phyloP scores from a whole-genome alignment of 2,888 invertebrate genomes.

The Atrina japonica region DNA sequence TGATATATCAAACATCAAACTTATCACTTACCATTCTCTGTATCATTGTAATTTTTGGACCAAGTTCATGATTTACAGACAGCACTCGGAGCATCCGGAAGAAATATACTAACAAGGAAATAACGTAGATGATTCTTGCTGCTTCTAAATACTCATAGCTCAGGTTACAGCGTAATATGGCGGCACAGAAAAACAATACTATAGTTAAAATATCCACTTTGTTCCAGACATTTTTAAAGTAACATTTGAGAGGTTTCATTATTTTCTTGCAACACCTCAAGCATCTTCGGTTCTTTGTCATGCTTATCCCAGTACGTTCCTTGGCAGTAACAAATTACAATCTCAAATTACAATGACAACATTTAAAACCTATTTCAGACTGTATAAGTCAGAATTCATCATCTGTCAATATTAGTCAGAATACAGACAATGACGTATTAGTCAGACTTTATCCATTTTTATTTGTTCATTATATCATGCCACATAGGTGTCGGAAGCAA shows the following conservation, averaged over 20 bases:
- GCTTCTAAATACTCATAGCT: conserved; percentile 67
- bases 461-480: too few species aligned
- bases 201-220: conserved; percentile 76
- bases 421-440: too few species aligned
- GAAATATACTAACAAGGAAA: conserved; percentile 79
- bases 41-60: conserved; percentile 80
- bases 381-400: too few species aligned
- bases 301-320: too few species aligned
- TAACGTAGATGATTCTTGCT: conserved; percentile 78
- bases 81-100: conserved; percentile 78
- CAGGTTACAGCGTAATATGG: conserved; percentile 72
- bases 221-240: conserved; percentile 79
- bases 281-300: not conserved
- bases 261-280: conserved; percentile 44
- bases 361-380: too few species aligned
- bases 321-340: too few species aligned
- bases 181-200: conserved; percentile 71
- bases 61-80: conserved; percentile 77
- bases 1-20: conserved; percentile 7
- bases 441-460: too few species aligned
- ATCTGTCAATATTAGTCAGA: too few species aligned
- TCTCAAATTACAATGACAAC: too few species aligned
- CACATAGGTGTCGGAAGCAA: too few species aligned
- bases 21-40: conserved; percentile 78
- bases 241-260: conserved; percentile 69